Conservation (phyloP, 2,113 vertebrate genomes). For the Orthochromis malagaraziensis region DNA sequence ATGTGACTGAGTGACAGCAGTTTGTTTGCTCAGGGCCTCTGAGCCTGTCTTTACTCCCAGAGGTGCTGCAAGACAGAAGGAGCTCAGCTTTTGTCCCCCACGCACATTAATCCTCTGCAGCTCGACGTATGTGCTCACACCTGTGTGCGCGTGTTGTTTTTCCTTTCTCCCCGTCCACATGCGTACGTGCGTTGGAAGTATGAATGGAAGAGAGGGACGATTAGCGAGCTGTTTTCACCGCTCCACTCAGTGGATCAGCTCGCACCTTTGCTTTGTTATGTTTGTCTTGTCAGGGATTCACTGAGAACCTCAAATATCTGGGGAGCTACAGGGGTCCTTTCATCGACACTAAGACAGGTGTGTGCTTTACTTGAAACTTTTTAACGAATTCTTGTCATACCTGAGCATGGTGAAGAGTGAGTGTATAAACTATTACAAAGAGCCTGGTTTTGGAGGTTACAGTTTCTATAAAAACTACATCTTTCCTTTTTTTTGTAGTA, state of each 20-base stretch:
- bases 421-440: neutral
- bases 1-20: conserved; percentile 19
- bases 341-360: conserved; percentile 25
- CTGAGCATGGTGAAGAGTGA: neutral
- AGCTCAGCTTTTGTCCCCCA: conserved; percentile 39
- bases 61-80: conserved; percentile 38
- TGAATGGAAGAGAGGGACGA: neutral
- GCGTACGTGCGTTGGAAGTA: neutral
- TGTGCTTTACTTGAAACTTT: neutral
- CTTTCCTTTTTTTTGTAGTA: neutral
- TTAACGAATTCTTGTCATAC: neutral
- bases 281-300: conserved; percentile 45
- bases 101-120: conserved; percentile 42
- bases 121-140: conserved; percentile 25
- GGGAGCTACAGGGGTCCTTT: conserved; percentile 15
- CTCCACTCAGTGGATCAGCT: conserved; percentile 37
- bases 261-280: conserved; percentile 55
- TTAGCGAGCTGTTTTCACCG: conserved; percentile 31
- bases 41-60: conserved; percentile 6
- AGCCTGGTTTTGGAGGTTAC: neutral
- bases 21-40: conserved; percentile 22
- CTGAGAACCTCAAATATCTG: neutral
- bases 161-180: neutral
- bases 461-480: neutral
- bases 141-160: neutral